Conservation (phyloP, 2,888 invertebrate genomes). For the Stenodera caucasica region DNA sequence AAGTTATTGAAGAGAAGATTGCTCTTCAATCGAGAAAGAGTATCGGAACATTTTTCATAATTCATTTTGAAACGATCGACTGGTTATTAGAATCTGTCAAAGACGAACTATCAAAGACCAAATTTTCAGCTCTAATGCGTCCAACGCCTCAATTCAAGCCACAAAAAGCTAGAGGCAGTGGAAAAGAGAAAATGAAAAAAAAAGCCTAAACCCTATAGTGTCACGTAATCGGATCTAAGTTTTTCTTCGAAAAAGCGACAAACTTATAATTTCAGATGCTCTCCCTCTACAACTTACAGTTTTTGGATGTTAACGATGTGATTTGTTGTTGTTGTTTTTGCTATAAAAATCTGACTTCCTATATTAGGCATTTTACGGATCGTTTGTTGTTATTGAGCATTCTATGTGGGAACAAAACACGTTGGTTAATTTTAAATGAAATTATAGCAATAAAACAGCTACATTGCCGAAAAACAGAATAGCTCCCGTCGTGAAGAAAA, state of each 20-base stretch:
- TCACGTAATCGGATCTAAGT: not conserved
- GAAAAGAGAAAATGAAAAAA: not conserved
- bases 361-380: not conserved
- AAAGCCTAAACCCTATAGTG: not conserved
- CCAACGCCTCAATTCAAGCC: not conserved
- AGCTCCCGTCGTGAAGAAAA: not conserved
- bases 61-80: constrained; percentile 5
- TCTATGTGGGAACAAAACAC: constrained; percentile 7
- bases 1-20: constrained; percentile 6
- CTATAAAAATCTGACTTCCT: constrained; percentile 3
- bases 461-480: constrained; percentile 6
- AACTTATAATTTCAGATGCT: not conserved
- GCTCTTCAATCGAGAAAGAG: not conserved
- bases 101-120: not conserved
- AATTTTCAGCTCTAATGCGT: constrained; percentile 3
- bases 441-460: constrained; percentile 17
- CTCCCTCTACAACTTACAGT: not conserved
- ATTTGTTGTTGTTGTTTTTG: not conserved
- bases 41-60: not conserved
- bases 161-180: not conserved
- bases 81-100: constrained; percentile 5
- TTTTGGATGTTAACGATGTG: not conserved
- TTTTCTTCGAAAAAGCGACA: not conserved
- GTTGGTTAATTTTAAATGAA: constrained; percentile 12
- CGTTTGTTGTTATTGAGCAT: constrained; percentile 2